A percentile compares a stretch with the other conserved stretches of the same genome.
phyloP scores from a whole-genome alignment of 2,113 vertebrate species.

The Hirundichthys speculiger region DNA sequence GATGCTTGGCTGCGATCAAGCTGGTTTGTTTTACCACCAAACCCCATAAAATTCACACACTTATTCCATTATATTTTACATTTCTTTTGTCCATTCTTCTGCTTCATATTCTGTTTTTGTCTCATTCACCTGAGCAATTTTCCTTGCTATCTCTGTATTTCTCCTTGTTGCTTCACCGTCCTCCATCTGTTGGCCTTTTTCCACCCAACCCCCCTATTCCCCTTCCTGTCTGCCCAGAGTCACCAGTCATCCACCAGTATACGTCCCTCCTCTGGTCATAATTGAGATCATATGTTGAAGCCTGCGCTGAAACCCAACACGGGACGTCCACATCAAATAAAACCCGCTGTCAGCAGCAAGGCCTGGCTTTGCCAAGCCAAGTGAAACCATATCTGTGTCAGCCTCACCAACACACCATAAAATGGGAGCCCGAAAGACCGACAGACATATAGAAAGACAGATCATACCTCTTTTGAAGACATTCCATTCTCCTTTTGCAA shows the following conservation, averaged over 20 bases:
- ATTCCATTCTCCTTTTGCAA: conserved; percentile 48
- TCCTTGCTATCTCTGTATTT: conserved; percentile 6
- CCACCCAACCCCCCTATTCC: conserved; percentile 49
- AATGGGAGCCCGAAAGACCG: conserved; percentile 58
- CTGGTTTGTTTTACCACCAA: conserved; percentile 2
- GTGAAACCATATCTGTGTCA: conserved; percentile 74
- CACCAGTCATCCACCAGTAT: conserved; percentile 72
- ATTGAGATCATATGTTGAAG: conserved; percentile 83
- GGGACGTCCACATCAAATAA: conserved; percentile 81
- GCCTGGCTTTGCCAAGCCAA: conserved; percentile 66
- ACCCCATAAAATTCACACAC: conserved; percentile 2
- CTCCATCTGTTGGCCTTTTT: conserved; percentile 60
- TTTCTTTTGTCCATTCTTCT: conserved; percentile 14
- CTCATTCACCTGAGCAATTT: conserved; percentile 41
- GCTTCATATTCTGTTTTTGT: background rate
- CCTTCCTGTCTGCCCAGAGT: conserved; percentile 59
- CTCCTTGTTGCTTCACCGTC: conserved; percentile 17
- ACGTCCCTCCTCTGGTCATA: conserved; percentile 74
- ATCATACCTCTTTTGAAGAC: conserved; percentile 52
- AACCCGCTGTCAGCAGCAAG: conserved; percentile 76
- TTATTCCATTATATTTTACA: conserved; percentile 1
- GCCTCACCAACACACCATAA: conserved; percentile 73
- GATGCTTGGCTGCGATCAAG: background rate
- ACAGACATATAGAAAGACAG: conserved; percentile 33
- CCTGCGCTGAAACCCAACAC: conserved; percentile 77